Evolutionary conservation across 2,797 vertebrate species (phyloP).

Genomic region (Coluber constrictor): DNA sequence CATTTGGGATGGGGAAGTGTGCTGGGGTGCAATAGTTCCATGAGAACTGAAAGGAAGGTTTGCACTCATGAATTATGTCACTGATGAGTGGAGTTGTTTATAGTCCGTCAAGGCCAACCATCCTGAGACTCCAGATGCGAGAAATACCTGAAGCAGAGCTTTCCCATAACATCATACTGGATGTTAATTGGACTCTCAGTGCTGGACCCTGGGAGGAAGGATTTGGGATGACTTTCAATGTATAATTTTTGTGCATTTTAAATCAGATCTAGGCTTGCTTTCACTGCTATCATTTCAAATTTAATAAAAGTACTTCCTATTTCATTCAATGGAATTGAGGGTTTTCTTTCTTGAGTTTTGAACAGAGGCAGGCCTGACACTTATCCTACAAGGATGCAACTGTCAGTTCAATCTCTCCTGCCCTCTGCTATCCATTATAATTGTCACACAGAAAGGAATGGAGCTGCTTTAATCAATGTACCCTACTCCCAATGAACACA

Average conservation of each 20-base stretch:
- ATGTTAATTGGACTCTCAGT: neutral
- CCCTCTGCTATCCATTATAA: neutral
- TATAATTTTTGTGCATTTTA: neutral
- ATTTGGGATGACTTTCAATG: neutral
- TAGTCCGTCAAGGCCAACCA: neutral
- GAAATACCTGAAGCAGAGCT: neutral
- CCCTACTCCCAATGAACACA: neutral
- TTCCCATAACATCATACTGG: neutral
- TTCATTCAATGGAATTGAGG: too few relatives aligned
- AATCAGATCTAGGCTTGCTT: neutral
- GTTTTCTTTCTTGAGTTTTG: too few relatives aligned
- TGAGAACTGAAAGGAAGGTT: too few relatives aligned
- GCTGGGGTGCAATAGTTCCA: too few relatives aligned
- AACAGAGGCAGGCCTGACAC: too few relatives aligned
- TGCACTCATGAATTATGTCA: too few relatives aligned
- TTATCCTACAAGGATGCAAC: neutral
- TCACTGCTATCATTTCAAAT: too few relatives aligned
- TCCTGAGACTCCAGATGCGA: neutral
- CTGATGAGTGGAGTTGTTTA: neutral
- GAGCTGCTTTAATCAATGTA: neutral
- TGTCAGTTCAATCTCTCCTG: neutral
- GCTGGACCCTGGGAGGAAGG: too few relatives aligned
- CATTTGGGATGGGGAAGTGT: too few relatives aligned
- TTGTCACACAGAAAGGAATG: neutral
- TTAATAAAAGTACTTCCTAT: too few relatives aligned